Conservation (phyloP, 2,888 invertebrate genomes). For the Erebia palarica region DNA sequence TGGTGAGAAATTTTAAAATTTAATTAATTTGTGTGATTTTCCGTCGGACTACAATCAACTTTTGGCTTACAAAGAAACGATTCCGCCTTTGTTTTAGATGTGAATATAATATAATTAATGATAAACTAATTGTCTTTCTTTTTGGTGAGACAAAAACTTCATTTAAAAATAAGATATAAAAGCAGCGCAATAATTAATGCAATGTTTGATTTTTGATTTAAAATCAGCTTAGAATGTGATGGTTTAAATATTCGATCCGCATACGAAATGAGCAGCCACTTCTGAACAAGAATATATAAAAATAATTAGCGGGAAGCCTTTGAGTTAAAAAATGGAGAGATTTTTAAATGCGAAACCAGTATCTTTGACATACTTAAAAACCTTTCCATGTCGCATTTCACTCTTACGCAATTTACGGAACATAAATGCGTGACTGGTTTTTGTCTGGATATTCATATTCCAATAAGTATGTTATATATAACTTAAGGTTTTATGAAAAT, state of each 20-base stretch:
- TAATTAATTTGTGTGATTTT: background rate
- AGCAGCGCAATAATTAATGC: background rate
- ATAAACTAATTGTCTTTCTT: background rate
- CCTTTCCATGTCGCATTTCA: slow-evolving; percentile 41
- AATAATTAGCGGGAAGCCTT: slow-evolving; percentile 34
- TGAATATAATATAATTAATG: background rate
- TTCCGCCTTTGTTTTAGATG: background rate
- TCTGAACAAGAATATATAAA: slow-evolving; percentile 33
- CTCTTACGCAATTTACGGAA: slow-evolving; percentile 37
- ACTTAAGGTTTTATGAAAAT: slow-evolving; percentile 11
- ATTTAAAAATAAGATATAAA: no score
- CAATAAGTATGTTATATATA: no score
- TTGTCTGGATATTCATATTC: background rate
- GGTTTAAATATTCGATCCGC: slow-evolving; percentile 19
- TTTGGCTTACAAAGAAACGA: background rate
- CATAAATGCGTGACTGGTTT: slow-evolving; percentile 2
- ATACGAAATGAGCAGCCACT: slow-evolving; percentile 29
- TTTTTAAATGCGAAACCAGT: slow-evolving; percentile 45
- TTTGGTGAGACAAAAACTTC: background rate
- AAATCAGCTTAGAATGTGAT: slow-evolving; percentile 8
- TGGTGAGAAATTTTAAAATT: slow-evolving; percentile 6
- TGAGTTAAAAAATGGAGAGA: slow-evolving; percentile 40
- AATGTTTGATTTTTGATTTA: slow-evolving; percentile 15
- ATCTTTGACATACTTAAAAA: slow-evolving; percentile 43
- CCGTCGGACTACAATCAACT: background rate